Percentiles rank a stretch among this genome's conserved stretches.
phyloP scores from a whole-genome alignment of 2,113 vertebrate genomes.

The Tenebrosternarchus preto region DNA sequence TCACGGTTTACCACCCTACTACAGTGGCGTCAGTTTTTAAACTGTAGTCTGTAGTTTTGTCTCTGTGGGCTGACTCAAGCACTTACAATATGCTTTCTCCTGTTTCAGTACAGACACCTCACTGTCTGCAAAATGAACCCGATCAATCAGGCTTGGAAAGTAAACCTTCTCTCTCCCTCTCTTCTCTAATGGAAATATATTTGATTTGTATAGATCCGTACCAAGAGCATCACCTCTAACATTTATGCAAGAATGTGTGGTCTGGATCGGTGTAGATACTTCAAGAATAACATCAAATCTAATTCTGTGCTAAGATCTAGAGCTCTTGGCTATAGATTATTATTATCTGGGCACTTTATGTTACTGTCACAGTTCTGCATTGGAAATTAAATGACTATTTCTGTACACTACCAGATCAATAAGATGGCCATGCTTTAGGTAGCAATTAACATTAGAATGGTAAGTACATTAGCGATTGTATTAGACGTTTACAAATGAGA shows the following conservation, averaged over 20 bases:
- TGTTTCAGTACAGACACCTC: conserved; percentile 39
- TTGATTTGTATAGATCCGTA: conserved; percentile 53
- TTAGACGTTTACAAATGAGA: neutral
- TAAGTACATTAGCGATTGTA: neutral
- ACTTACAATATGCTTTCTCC: conserved; percentile 15
- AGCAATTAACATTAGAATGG: neutral
- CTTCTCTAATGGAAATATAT: conserved; percentile 45
- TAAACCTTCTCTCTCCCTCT: conserved; percentile 13
- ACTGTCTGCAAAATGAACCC: conserved; percentile 39
- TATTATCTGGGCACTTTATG: conserved; percentile 23
- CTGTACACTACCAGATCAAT: conserved; percentile 50
- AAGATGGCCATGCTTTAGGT: neutral
- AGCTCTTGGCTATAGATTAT: conserved; percentile 31
- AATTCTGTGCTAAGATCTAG: conserved; percentile 30
- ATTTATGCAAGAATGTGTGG: conserved; percentile 37
- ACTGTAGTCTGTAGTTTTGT: conserved; percentile 9
- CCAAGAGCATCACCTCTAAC: conserved; percentile 33
- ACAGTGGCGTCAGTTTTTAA: neutral
- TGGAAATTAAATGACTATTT: conserved; percentile 64
- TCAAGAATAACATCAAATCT: conserved; percentile 36
- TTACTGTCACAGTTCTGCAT: conserved; percentile 45
- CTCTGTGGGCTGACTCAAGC: neutral
- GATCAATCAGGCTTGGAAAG: conserved; percentile 44
- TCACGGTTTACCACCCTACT: neutral
- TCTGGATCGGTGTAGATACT: neutral